Evolutionary conservation across 2,797 vertebrate genomes (phyloP), one percentile per base, ranked within the genome.

Genomic region (Danio jaintianensis): DNA sequence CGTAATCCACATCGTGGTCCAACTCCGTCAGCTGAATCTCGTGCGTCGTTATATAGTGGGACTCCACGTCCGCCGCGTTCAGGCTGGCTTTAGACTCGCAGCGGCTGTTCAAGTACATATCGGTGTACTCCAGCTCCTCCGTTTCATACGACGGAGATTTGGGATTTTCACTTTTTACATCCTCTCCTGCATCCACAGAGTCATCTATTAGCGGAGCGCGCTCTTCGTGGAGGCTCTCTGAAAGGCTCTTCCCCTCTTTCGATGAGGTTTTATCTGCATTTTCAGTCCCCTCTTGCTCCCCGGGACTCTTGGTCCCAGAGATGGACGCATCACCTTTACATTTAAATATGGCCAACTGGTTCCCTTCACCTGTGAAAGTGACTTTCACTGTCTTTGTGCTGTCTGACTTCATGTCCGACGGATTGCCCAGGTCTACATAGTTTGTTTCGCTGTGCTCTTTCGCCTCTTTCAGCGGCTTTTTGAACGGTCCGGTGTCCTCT

Each of bases 21-120:
- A 97, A 94, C 87, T 99, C 97, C 0, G 96, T 98, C 79, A 98
- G 90, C 89, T 99, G 98, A 91, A 99, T 99, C 87, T 99, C 97
- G 56, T 97, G 98, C 45, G 98, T 99, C 59, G 96, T 98, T 89
- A 99, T 99, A 72, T 98, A 99, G 93, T 98, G 97, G 0, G 95
- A 93, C 87, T 98, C 96, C 83, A 95, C 95, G 68, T 98, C 96
- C 86, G 90, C 87, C 53, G 88, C 87, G 86, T 91, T 91, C 48
- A 80, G 73, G 5, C 85, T 75, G 40, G 91, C 91, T 43, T 93
- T 91, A 0, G 92, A 87, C 83, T 93, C 90, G 4, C 86, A 85
- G 43, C 81, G 87, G n/a, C 92, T 92, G 89, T 92, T 93, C 75
- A 94, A 81, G 82, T 93, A 94, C 90, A 94, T 93, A 83, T 95